These are phyloP conservation scores for Triplophysa bombifrons DNA, from an alignment of 2,797 vertebrate genomes.

Conservation along the genomic window DNA sequence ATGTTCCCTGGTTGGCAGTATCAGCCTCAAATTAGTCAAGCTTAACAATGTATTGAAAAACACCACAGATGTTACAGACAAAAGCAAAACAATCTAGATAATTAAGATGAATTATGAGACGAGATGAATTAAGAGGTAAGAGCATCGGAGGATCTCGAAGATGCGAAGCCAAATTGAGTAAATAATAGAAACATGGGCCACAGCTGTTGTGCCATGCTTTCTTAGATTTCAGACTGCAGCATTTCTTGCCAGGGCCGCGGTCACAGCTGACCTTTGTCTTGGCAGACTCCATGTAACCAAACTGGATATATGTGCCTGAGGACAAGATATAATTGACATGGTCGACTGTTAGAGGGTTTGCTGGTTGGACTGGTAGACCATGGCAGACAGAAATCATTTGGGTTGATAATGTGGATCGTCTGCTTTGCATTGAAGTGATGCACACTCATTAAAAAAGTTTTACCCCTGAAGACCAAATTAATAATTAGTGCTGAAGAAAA, in stretches of 20 bases:
- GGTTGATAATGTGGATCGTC: slow-evolving; percentile 22
- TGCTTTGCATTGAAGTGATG: neutral
- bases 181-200: slow-evolving; percentile 43
- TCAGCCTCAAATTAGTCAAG: neutral
- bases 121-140: neutral
- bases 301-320: slow-evolving; percentile 62
- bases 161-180: slow-evolving; percentile 30
- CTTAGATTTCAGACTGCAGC: slow-evolving; percentile 40
- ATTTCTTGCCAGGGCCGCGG: slow-evolving; percentile 50
- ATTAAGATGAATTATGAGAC: neutral
- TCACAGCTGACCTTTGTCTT: slow-evolving; percentile 70
- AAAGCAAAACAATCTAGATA: neutral
- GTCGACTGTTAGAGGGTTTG: slow-evolving; percentile 56
- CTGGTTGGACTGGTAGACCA: slow-evolving; percentile 51
- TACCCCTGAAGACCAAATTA: neutral
- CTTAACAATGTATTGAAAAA: neutral
- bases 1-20: slow-evolving; percentile 1
- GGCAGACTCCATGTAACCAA: slow-evolving; percentile 62
- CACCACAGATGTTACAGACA: slow-evolving; percentile 1
- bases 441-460: neutral
- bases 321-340: slow-evolving; percentile 71
- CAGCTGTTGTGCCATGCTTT: slow-evolving; percentile 47
- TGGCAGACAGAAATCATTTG: slow-evolving; percentile 48
- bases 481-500: neutral
- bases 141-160: slow-evolving; percentile 21